Evolutionary conservation across 2,797 vertebrate genomes (phyloP).

Genomic region (Anomalospiza imberbis): DNA sequence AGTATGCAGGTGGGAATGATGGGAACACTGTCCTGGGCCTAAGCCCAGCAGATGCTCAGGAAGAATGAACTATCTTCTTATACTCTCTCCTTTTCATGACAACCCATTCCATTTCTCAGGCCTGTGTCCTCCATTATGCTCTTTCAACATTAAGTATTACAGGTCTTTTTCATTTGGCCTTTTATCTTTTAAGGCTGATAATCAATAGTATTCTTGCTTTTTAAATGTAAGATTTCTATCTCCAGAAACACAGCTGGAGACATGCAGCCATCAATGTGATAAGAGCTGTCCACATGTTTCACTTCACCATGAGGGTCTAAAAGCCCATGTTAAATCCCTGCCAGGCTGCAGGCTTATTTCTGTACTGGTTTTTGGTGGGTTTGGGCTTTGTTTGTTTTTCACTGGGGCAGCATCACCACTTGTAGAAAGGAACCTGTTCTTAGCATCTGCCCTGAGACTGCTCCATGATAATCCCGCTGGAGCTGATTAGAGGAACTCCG

Average conservation of each 20-base stretch:
- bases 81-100: background rate
- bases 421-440: background rate
- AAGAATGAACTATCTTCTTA: background rate
- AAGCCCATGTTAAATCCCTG: background rate
- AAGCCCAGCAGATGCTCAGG: background rate
- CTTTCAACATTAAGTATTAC: background rate
- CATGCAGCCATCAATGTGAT: background rate
- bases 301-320: background rate
- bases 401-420: background rate
- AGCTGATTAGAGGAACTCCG: background rate
- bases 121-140: background rate
- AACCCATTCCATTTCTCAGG: background rate
- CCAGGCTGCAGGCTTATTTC: background rate
- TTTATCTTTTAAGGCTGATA: background rate
- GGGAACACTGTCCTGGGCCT: background rate
- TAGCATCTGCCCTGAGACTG: background rate
- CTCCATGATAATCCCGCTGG: background rate
- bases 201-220: background rate
- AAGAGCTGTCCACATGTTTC: background rate
- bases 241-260: background rate
- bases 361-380: background rate
- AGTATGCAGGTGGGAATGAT: background rate
- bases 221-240: background rate
- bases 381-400: background rate
- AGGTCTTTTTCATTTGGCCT: background rate